Base-by-base conservation (phyloP, 2,797 vertebrate genomes). In the Megaceryle alcyon region DNA sequence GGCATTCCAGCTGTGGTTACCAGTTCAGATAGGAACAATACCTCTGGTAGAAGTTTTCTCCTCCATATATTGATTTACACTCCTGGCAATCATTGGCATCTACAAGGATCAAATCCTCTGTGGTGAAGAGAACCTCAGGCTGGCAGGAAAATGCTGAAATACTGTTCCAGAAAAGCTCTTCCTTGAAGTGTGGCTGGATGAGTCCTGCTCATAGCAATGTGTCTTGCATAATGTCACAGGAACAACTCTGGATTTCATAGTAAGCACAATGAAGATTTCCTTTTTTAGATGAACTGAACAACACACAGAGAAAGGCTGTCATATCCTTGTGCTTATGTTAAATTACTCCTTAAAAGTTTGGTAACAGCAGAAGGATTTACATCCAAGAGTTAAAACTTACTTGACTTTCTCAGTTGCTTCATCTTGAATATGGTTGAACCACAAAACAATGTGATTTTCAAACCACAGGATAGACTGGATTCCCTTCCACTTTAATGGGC, bases 391-490 rank as follows among this genome's bases (percentile, higher is more conserved):
- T 82, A 87, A 84, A 95, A 44, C 16, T 72, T 84, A 37, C 43
- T 76, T 90, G 78, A 26, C 60, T 84, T 94, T 91, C 83, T 88
- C 48, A 28, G 70, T 60, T 94, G 66, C 43, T 46, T 94, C 28
- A 65, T 92, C 75, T 64, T 84, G 20, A 59, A 23, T 48, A 53
- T 44, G 3, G 6, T 73, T 73, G 83, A 64, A 66, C 81, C 88
- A 66, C 84, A 95, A 73, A 89, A 31, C 86, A 78, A 7, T 60
- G 71, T 93, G 78, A 64, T 95, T 95, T 85, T 92, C 78, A 91
- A 87, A 89, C 86, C 90, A 71, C 91, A 86, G 64, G 44, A 82
- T 49, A 39, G 81, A 53, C 84, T 90, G 68, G 71, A 85, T 87
- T 90, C 93, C 79, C 90, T 96, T 94, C 75, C 20, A 4, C 81